Conservation (phyloP, 2,888 invertebrate species). For the Venustoraphidia nigricollis region DNA sequence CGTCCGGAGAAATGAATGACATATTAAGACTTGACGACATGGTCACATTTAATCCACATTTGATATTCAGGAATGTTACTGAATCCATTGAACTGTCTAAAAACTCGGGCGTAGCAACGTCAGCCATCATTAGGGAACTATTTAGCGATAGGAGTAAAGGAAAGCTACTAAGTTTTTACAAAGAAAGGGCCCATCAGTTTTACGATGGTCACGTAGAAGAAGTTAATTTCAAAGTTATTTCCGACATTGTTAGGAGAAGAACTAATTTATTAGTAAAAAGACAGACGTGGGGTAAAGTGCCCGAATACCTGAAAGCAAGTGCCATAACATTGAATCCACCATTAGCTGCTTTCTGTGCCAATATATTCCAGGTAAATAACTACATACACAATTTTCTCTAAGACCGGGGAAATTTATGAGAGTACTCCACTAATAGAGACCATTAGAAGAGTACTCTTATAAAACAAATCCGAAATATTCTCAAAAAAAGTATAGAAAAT, state of each 20-base stretch:
- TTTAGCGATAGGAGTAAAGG: conserved; percentile 71
- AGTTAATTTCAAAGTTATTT: conserved; percentile 65
- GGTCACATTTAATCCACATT: conserved; percentile 80
- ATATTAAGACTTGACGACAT: conserved; percentile 71
- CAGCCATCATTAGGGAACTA: conserved; percentile 67
- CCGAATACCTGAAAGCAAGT: conserved; percentile 60
- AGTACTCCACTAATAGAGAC: too few species aligned
- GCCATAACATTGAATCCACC: conserved; percentile 59
- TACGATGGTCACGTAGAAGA: conserved; percentile 80
- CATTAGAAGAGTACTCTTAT: too few species aligned
- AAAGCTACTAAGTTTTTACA: conserved; percentile 71
- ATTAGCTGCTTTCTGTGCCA: conserved; percentile 64
- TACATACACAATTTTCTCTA: not conserved
- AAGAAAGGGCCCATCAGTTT: conserved; percentile 73
- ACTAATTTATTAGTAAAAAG: conserved; percentile 68
- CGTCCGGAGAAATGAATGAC: conserved; percentile 83
- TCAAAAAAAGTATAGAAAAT: too few species aligned
- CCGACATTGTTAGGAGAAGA: conserved; percentile 64
- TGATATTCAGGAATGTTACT: conserved; percentile 72
- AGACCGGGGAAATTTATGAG: too few species aligned
- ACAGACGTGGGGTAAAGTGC: conserved; percentile 59
- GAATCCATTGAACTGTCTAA: conserved; percentile 56
- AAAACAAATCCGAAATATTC: too few species aligned
- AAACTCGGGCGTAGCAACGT: conserved; percentile 58
- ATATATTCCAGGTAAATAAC: conserved; percentile 53